These are phyloP conservation scores for Colinus virginianus DNA, from an alignment of 2,113 vertebrate genomes.

Conservation along the genomic window DNA sequence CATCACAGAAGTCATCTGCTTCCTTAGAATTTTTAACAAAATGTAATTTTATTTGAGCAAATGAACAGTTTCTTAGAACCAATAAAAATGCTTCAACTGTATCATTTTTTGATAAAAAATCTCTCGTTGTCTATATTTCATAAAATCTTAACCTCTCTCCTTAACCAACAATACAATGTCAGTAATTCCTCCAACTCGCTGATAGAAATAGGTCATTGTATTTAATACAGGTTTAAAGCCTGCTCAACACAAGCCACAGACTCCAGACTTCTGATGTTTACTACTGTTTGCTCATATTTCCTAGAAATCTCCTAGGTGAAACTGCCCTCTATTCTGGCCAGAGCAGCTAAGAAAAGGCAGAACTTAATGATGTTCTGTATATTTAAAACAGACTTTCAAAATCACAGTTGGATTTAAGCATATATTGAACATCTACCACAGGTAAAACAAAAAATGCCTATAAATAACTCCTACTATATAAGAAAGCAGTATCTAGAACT, in stretches of 20 bases:
- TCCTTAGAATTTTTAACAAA: background rate
- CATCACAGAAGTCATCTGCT: background rate
- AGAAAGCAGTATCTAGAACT: background rate
- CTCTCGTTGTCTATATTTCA: background rate
- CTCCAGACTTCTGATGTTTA: background rate
- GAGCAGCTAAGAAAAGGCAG: constrained; percentile 2
- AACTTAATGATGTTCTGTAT: background rate
- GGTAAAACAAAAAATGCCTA: background rate
- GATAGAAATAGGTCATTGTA: background rate
- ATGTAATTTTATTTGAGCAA: background rate
- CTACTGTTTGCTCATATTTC: background rate
- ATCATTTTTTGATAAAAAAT: background rate
- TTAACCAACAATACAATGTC: background rate
- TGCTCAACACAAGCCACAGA: background rate
- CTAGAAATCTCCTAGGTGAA: background rate
- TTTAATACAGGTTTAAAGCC: background rate
- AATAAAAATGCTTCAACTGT: background rate
- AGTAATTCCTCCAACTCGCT: background rate
- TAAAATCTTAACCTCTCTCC: background rate
- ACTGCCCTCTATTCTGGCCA: background rate
- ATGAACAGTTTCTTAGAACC: background rate
- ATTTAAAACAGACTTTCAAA: background rate
- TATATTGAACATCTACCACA: background rate
- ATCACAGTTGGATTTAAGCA: background rate
- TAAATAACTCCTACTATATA: background rate